Base-by-base conservation (phyloP, 2,888 invertebrate genomes). In the Hylaea fasciaria region DNA sequence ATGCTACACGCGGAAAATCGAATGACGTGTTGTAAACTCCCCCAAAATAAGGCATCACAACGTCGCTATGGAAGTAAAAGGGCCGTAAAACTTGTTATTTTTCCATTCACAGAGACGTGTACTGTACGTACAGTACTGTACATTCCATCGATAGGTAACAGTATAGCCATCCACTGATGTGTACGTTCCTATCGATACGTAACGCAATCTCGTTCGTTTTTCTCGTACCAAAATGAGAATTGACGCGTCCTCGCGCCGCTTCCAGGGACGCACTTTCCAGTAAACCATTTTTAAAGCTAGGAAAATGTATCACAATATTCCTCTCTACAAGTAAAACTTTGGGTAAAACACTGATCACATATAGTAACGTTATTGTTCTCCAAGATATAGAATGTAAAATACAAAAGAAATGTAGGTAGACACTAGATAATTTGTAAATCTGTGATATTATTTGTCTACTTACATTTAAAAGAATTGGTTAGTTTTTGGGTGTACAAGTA, bases 21-120 rank as follows among this genome's bases (percentile, higher is more conserved):
- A 29, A 29, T n/a, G 44, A 22, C 44, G 13, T 10, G 2, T 45
- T 45, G 13, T 29, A 29, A 45, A 45, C 10, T 14, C 2, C 12
- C 32, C 32, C 35, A 5, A 16, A 47, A 16, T 47, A 35, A 47
- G 35, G 16, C 47, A 16, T 47, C 35, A 46, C 13, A 46, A 10
- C 35, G 13, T 13, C 45, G 29, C 14, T 10, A 35, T 16, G 10
- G 8, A 35, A 47, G 3, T 13, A 35, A 35, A 47, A 35, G 35
- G 16, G 10, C 47, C 14, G 46, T 47, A 47, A 35, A 47, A 32
- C 32, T 47, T 28, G 28, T 45, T 45, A 45, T 45, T 14, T 35
- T 32, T 16, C 12, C 46, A 13, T 32, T 44, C n/a, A 22, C n/a
- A 43, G 4, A 14, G 45, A 0, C n/a, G 28, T n/a, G n/a, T n/a